These are phyloP conservation scores for Gallinago media DNA, from an alignment of 2,113 vertebrate genomes.

Conservation along the genomic window DNA sequence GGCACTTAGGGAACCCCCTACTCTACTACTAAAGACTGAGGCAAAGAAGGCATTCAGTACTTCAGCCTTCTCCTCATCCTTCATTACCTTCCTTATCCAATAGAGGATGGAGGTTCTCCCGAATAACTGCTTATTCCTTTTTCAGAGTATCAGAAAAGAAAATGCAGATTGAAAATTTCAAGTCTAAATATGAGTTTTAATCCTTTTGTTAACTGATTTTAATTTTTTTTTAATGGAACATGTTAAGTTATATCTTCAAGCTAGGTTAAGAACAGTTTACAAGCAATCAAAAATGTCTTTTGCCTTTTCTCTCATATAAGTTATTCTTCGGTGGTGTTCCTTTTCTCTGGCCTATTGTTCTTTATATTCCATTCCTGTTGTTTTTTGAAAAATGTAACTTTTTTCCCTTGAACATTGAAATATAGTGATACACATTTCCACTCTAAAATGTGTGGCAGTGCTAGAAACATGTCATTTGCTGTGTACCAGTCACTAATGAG, in stretches of 20 bases:
- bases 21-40: too few relatives aligned
- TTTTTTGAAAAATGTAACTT: not conserved
- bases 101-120: too few relatives aligned
- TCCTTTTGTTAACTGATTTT: not conserved
- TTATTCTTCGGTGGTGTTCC: not conserved
- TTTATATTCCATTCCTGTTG: not conserved
- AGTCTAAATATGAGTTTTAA: not conserved
- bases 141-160: not conserved
- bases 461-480: not conserved
- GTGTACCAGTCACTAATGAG: not conserved
- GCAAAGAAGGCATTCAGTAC: too few relatives aligned
- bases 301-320: not conserved
- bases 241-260: not conserved
- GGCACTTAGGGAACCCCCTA: too few relatives aligned
- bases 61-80: too few relatives aligned
- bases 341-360: not conserved
- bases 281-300: not conserved
- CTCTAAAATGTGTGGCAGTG: not conserved
- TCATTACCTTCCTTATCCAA: too few relatives aligned
- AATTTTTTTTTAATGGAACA: not conserved
- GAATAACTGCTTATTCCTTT: not conserved
- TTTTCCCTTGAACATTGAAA: not conserved
- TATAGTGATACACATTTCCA: not conserved
- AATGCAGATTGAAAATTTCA: not conserved
- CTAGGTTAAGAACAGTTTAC: not conserved